Evolutionary conservation across 30 jellyfish, hydroid and myxozoan genomes (phyloP).

Genomic region (Phacellophora camtschatica): DNA sequence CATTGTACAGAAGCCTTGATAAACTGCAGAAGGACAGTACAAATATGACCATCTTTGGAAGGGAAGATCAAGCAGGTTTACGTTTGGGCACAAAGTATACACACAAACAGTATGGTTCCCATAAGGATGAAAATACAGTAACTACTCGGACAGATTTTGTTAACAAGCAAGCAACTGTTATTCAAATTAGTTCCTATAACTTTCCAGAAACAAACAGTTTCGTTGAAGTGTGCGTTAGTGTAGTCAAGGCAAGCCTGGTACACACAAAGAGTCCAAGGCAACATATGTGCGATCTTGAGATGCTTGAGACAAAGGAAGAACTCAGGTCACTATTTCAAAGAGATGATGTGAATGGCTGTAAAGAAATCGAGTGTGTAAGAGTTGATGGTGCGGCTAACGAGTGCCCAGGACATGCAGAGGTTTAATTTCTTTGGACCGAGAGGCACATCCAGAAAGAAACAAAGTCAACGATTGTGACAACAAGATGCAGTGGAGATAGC

Average conservation of each 20-base stretch:
- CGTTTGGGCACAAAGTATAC: not conserved
- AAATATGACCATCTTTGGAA: not conserved
- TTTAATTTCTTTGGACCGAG: conserved; percentile 3
- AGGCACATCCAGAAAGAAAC: not conserved
- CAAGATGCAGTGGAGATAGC: conserved; percentile 11
- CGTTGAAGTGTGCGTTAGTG: not conserved
- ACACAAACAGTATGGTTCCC: not conserved
- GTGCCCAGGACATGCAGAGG: not conserved
- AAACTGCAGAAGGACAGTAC: not conserved
- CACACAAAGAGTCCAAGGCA: not conserved
- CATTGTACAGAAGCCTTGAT: not conserved
- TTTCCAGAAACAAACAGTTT: not conserved
- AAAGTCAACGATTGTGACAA: not conserved
- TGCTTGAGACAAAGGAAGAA: conserved; percentile 1
- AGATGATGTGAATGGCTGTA: not conserved
- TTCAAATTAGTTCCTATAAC: not conserved
- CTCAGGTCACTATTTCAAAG: not conserved
- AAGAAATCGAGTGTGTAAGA: not conserved
- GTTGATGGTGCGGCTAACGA: conserved; percentile 8
- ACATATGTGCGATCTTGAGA: not conserved
- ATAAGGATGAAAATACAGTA: not conserved
- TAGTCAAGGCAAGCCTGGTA: not conserved
- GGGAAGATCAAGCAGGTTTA: not conserved
- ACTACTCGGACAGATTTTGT: conserved; percentile 3
- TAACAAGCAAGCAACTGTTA: not conserved